A percentile compares a stretch with the other conserved stretches of the same genome.
phyloP scores from a whole-genome alignment of 2,888 invertebrate species.

The Ashinkailepas kermadecensis region DNA sequence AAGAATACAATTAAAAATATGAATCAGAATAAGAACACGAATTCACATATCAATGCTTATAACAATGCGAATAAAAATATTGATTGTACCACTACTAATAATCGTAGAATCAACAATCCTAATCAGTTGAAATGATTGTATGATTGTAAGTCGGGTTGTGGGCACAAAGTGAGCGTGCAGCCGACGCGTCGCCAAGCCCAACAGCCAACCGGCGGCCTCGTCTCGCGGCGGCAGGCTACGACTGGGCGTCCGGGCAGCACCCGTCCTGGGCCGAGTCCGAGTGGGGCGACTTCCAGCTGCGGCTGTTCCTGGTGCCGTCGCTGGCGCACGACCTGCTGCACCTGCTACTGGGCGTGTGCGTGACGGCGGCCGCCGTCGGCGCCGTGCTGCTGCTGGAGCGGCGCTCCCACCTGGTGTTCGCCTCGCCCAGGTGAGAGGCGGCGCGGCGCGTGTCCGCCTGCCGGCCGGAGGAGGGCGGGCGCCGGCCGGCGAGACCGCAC shows the following conservation, averaged over 20 bases:
- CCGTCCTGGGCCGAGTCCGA: constrained; percentile 86
- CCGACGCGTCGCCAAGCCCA: too few relatives aligned
- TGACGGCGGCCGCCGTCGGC: constrained; percentile 49
- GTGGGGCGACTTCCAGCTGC: constrained; percentile 64
- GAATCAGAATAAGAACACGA: too few relatives aligned
- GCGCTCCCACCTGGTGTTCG: constrained; percentile 12
- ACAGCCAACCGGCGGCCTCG: too few relatives aligned
- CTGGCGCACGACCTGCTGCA: constrained; percentile 49
- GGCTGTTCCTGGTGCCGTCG: constrained; percentile 69
- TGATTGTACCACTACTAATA: too few relatives aligned
- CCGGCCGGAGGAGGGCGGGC: background rate
- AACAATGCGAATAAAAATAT: too few relatives aligned
- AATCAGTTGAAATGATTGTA: too few relatives aligned
- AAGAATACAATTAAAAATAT: too few relatives aligned
- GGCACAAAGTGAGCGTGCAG: too few relatives aligned
- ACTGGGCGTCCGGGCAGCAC: constrained; percentile 65
- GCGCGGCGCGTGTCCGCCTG: background rate
- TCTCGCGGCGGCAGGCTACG: constrained; percentile 47
- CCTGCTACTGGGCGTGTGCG: constrained; percentile 48
- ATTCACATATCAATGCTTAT: too few relatives aligned
- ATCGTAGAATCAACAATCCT: too few relatives aligned
- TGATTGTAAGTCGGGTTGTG: too few relatives aligned
- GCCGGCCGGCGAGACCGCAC: background rate
- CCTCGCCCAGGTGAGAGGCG: background rate
- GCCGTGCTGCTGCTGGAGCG: constrained; percentile 39